Conservation (phyloP, 2,888 invertebrate species). For the Sesia bembeciformis region DNA sequence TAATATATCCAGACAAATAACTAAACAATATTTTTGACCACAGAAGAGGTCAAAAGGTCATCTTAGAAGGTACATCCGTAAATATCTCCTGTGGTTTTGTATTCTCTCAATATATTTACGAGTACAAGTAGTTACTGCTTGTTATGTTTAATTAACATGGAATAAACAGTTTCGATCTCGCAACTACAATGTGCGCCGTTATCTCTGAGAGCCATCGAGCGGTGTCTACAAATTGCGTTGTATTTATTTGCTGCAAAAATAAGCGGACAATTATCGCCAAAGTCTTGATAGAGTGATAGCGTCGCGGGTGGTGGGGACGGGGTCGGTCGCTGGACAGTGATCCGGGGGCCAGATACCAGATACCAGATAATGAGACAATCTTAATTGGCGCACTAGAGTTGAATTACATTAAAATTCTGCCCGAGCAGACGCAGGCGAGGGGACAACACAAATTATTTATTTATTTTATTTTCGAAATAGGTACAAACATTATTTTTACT, state of each 20-base stretch:
- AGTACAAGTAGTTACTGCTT: constrained; percentile 25
- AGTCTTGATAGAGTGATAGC: constrained; percentile 26
- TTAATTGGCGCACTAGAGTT: constrained; percentile 41
- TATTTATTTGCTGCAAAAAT: constrained; percentile 49
- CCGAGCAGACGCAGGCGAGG: not conserved
- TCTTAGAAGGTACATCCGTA: too few species aligned
- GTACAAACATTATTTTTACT: too few species aligned
- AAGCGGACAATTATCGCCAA: constrained; percentile 41
- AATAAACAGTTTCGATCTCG: constrained; percentile 46
- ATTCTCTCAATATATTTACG: not conserved
- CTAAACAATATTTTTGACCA: too few species aligned
- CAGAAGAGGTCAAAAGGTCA: too few species aligned
- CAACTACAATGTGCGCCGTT: constrained; percentile 42
- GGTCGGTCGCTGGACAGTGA: constrained; percentile 3
- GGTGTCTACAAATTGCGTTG: constrained; percentile 53
- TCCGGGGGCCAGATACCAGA: constrained; percentile 21
- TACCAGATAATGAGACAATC: constrained; percentile 31
- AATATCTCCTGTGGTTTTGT: too few species aligned
- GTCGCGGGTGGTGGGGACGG: constrained; percentile 10
- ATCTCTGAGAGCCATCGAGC: constrained; percentile 42
- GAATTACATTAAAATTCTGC: constrained; percentile 11
- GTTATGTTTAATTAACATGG: constrained; percentile 55
- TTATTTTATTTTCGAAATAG: too few species aligned
- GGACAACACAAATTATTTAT: too few species aligned
- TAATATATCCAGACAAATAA: too few species aligned